Percentiles rank a stretch among this genome's conserved stretches.
phyloP scores from a whole-genome alignment of 2,797 vertebrate genomes.

The Mus spretus region DNA sequence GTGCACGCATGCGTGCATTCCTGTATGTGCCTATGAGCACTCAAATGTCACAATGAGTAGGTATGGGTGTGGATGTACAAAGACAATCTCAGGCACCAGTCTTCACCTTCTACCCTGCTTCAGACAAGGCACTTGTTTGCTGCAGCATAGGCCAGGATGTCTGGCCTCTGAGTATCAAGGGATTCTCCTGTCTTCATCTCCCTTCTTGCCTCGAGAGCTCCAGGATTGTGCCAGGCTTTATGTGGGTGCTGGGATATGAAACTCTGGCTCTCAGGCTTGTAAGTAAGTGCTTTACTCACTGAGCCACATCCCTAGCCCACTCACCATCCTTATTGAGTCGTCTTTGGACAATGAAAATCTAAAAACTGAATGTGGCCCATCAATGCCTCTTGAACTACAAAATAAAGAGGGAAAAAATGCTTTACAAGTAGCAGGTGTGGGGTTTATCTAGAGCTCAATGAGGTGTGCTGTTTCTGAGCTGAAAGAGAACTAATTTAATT shows the following conservation, averaged over 20 bases:
- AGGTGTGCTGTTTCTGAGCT: not conserved
- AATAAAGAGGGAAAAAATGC: not conserved
- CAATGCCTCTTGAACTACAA: not conserved
- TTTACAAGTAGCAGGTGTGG: not conserved
- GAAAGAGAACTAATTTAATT: not conserved
- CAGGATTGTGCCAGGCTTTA: not conserved
- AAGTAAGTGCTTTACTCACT: not conserved
- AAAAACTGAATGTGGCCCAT: not conserved
- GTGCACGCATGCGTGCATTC: too few species aligned
- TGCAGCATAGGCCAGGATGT: not conserved
- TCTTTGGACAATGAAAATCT: conserved; percentile 12
- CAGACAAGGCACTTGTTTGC: not conserved
- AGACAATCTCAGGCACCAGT: not conserved
- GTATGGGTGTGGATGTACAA: not conserved
- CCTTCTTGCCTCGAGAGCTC: not conserved
- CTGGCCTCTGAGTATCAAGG: not conserved
- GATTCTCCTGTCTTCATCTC: not conserved
- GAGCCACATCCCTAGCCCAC: not conserved
- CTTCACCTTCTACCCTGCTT: not conserved
- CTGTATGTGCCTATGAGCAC: too few species aligned
- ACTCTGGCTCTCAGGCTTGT: not conserved
- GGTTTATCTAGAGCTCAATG: not conserved
- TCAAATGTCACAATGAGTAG: not conserved
- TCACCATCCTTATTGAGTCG: not conserved
- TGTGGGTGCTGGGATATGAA: not conserved